phyloP scores from a whole-genome alignment of 2,888 invertebrate species.

The Hymenopus coronatus region DNA sequence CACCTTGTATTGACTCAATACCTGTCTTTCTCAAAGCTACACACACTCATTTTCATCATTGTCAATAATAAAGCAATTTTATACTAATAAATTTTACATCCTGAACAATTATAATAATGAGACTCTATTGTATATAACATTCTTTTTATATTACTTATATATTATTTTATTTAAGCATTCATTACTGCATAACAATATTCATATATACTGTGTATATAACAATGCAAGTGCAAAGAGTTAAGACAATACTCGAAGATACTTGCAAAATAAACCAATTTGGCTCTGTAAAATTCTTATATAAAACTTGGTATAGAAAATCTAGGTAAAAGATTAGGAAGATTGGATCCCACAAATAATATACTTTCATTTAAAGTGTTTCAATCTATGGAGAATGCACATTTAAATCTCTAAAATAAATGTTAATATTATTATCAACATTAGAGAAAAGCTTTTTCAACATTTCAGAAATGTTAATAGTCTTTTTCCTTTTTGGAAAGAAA shows the following conservation, averaged over 20 bases:
- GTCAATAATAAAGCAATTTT: background rate
- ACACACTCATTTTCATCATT: background rate
- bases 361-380: background rate
- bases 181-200: slow-evolving; percentile 27
- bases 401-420: background rate
- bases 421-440: background rate
- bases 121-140: background rate
- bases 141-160: background rate
- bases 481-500: background rate
- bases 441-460: background rate
- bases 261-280: slow-evolving; percentile 19
- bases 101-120: background rate
- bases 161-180: slow-evolving; percentile 22
- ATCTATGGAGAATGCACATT: background rate
- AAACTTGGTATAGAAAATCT: slow-evolving; percentile 12
- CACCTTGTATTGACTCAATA: background rate
- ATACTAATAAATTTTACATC: background rate
- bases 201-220: slow-evolving; percentile 7
- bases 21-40: background rate
- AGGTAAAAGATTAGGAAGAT: background rate
- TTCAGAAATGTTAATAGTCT: background rate
- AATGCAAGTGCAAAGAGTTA: slow-evolving; percentile 24
- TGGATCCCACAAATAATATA: background rate
- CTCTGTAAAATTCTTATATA: slow-evolving; percentile 18
- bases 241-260: slow-evolving; percentile 12